Percentiles rank a stretch among this genome's conserved stretches.
Evolutionary conservation across 2,888 invertebrate genomes (phyloP).

Genomic region (Ophion ellenae): DNA sequence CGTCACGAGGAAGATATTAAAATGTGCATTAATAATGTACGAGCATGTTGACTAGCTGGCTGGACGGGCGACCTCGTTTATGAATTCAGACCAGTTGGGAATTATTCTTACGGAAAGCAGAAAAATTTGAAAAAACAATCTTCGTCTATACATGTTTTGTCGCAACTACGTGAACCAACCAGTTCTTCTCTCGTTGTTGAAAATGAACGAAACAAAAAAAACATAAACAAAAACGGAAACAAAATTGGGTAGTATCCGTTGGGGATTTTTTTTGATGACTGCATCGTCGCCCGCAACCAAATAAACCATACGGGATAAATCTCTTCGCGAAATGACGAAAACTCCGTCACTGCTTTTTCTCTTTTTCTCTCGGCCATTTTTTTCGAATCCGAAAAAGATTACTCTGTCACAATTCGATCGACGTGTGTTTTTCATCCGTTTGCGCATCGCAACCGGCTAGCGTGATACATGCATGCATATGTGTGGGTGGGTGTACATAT

Average conservation of each 20-base stretch:
- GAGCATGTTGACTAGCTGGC: not conserved
- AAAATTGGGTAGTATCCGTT: not conserved
- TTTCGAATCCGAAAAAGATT: constrained; percentile 47
- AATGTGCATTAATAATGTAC: constrained; percentile 10
- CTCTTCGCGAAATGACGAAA: not conserved
- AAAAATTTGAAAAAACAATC: constrained; percentile 1
- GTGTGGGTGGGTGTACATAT: not conserved
- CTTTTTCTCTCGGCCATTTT: constrained; percentile 16
- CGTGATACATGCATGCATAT: not conserved
- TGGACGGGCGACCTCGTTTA: not conserved
- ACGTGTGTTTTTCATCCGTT: constrained; percentile 52
- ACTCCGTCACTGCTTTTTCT: not conserved
- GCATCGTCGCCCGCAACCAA: not conserved
- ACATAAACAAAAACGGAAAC: not conserved
- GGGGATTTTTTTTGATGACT: not conserved
- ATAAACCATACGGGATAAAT: not conserved
- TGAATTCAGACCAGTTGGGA: not conserved
- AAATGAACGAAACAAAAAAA: not conserved
- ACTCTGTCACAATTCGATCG: constrained; percentile 57
- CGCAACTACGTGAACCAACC: not conserved
- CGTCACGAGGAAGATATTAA: constrained; percentile 4
- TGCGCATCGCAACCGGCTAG: constrained; percentile 37
- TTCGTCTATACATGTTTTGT: not conserved
- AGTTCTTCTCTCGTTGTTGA: not conserved
- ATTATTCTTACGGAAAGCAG: not conserved